phyloP scores from a whole-genome alignment of 53 echinoderm and acorn worm species.

The Temnopleurus reevesii region DNA sequence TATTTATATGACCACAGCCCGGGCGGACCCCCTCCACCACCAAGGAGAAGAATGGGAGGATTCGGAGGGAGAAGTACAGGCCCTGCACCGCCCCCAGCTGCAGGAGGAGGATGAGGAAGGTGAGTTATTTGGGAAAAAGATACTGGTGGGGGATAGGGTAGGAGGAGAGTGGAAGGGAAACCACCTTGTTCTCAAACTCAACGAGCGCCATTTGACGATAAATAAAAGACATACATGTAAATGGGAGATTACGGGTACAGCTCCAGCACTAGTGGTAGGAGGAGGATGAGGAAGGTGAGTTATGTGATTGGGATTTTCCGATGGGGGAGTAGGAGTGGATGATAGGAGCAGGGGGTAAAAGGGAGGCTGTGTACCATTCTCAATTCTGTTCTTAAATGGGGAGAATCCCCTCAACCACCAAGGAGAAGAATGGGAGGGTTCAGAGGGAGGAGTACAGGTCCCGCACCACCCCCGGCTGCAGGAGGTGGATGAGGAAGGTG shows the following conservation, averaged over 20 bases:
- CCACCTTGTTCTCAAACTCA: too few species aligned
- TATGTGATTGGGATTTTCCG: too few species aligned
- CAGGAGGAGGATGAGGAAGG: constrained; percentile 99
- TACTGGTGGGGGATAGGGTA: too few species aligned
- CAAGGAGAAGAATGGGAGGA: constrained; percentile 98
- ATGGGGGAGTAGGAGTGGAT: too few species aligned
- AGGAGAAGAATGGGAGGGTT: constrained; percentile 99
- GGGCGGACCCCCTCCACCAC: constrained; percentile 82
- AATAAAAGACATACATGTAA: too few species aligned
- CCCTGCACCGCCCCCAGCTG: constrained; percentile 87
- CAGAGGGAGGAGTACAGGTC: constrained; percentile 74
- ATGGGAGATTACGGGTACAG: constrained; percentile 70
- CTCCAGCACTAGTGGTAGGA: constrained; percentile 86
- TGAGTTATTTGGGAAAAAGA: constrained; percentile 37
- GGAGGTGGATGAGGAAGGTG: constrained; percentile 99
- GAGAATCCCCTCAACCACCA: constrained; percentile 83
- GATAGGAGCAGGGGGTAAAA: too few species aligned
- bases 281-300: constrained; percentile 99
- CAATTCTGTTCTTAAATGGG: too few species aligned
- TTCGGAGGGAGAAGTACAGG: constrained; percentile 78
- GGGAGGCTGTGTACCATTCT: too few species aligned
- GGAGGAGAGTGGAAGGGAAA: too few species aligned
- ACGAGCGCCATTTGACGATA: too few species aligned
- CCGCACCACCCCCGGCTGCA: constrained; percentile 85
- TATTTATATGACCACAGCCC: too few species aligned